Conservation (phyloP, 2,797 vertebrate species). For the Chelidonichthys spinosus region DNA sequence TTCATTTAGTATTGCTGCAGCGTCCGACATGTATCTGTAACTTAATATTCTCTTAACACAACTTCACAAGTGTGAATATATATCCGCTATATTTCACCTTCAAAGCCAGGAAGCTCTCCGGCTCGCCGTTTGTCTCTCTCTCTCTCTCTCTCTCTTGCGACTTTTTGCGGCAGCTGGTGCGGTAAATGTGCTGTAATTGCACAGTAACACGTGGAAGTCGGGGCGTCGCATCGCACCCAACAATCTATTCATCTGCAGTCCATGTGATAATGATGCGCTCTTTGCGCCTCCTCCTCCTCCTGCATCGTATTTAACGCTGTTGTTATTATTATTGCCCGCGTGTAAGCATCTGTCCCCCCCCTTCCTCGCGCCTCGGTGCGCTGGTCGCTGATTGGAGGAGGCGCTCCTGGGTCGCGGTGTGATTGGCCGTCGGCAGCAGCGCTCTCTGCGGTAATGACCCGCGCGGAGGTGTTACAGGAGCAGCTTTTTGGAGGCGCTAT, state of each 20-base stretch:
- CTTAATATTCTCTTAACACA: constrained; percentile 57
- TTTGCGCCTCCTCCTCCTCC: constrained; percentile 18
- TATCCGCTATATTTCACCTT: constrained; percentile 64
- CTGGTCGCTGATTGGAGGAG: constrained; percentile 53
- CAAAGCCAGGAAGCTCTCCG: constrained; percentile 57
- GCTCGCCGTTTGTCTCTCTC: constrained; percentile 72
- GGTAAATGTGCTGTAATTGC: constrained; percentile 76
- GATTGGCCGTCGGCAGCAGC: constrained; percentile 56
- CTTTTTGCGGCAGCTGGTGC: constrained; percentile 78
- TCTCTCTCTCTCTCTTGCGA: too few relatives aligned
- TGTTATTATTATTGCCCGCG: constrained; percentile 36
- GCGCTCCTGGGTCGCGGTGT: constrained; percentile 42
- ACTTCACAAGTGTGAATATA: constrained; percentile 58
- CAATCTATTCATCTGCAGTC: constrained; percentile 74
- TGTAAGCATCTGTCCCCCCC: constrained; percentile 1
- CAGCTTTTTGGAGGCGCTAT: constrained; percentile 78
- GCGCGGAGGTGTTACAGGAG: constrained; percentile 75
- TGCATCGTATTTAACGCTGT: constrained; percentile 52
- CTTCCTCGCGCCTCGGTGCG: constrained; percentile 10
- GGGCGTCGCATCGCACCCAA: constrained; percentile 67
- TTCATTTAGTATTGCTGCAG: constrained; percentile 23
- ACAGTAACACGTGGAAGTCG: constrained; percentile 71
- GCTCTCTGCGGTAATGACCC: constrained; percentile 63
- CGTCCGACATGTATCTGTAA: constrained; percentile 25
- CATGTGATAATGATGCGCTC: constrained; percentile 70